phyloP scores from a whole-genome alignment of 2,797 vertebrate genomes.

The Nyctalus aviator region DNA sequence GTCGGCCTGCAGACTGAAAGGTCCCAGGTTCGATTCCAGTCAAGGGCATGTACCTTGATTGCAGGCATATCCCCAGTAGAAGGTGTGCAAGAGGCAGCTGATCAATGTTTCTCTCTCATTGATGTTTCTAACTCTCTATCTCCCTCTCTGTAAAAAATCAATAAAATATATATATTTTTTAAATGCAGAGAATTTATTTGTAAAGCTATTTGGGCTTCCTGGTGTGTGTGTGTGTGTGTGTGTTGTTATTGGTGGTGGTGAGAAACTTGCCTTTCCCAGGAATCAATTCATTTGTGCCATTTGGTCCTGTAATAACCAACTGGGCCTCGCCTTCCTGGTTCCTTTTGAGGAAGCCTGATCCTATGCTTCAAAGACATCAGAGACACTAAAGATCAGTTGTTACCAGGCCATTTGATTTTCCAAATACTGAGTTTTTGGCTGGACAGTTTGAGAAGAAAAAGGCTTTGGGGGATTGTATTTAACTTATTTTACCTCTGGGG shows the following conservation, averaged over 20 bases:
- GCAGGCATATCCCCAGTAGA: too few relatives aligned
- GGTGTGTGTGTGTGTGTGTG: neutral
- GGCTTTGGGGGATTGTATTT: neutral
- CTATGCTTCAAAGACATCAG: neutral
- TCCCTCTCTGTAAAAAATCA: too few relatives aligned
- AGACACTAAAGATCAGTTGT: neutral
- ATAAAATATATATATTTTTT: too few relatives aligned
- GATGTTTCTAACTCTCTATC: too few relatives aligned
- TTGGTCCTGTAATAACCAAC: neutral
- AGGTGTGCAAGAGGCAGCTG: too few relatives aligned
- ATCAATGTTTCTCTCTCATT: too few relatives aligned
- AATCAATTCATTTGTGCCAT: neutral
- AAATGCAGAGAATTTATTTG: neutral
- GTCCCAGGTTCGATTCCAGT: too few relatives aligned
- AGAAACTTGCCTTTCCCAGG: neutral
- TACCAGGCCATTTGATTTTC: neutral
- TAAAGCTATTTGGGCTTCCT: neutral
- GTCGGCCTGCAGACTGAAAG: too few relatives aligned
- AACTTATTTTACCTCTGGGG: slow-evolving; percentile 54
- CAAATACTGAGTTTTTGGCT: neutral
- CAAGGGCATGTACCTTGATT: too few relatives aligned
- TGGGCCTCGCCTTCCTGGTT: neutral
- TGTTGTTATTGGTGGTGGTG: neutral
- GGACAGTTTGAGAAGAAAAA: neutral
- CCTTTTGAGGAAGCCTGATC: neutral